phyloP scores from a whole-genome alignment of 2,113 vertebrate species.

The Cavia porcellus region DNA sequence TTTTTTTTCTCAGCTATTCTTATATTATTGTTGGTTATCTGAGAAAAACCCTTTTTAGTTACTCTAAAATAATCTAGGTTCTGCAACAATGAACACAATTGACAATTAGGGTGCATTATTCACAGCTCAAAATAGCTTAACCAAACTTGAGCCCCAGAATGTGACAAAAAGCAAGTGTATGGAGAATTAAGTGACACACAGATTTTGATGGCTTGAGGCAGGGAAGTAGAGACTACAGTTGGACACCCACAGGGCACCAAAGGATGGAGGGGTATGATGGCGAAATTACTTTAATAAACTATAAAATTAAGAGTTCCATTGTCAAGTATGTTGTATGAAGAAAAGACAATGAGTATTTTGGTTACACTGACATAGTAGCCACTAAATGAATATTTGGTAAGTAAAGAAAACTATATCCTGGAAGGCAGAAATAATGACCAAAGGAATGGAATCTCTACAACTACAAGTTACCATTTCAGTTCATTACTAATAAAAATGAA shows the following conservation, averaged over 20 bases:
- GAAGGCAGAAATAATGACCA: background rate
- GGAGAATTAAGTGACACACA: too few species aligned
- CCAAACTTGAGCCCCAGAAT: background rate
- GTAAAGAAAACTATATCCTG: background rate
- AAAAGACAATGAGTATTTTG: background rate
- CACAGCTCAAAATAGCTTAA: conserved; percentile 71
- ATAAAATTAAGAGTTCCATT: background rate
- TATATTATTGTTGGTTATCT: conserved; percentile 48
- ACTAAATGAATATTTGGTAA: background rate
- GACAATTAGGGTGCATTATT: conserved; percentile 78
- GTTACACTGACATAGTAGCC: background rate
- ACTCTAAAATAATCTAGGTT: conserved; percentile 73
- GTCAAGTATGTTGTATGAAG: background rate
- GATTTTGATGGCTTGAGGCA: background rate
- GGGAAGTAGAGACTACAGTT: conserved; percentile 16
- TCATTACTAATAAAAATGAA: background rate
- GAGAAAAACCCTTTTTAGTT: conserved; percentile 59
- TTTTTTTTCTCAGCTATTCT: conserved; percentile 71
- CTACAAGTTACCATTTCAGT: background rate
- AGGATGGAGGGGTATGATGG: background rate
- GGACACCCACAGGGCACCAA: background rate
- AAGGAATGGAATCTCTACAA: conserved; percentile 40
- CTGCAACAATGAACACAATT: conserved; percentile 80
- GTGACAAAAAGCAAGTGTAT: background rate
- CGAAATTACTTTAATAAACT: background rate